phyloP scores from a whole-genome alignment of 2,113 vertebrate genomes.

The Tupaia tana region DNA sequence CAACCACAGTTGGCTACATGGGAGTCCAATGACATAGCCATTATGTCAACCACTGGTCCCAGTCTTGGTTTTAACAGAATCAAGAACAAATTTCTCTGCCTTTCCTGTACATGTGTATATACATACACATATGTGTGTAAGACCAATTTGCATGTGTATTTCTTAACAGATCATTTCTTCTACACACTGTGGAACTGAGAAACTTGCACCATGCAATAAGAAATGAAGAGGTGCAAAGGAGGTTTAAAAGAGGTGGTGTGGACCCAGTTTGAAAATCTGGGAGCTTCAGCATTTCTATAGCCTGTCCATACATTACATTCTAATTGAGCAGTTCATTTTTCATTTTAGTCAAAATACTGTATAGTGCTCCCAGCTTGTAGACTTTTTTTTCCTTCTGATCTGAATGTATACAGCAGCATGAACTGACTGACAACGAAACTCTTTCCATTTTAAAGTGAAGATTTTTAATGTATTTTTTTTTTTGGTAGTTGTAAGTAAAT shows the following conservation, averaged over 20 bases:
- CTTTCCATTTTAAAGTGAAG: conserved; percentile 65
- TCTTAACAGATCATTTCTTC: background rate
- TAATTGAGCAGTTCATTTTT: conserved; percentile 50
- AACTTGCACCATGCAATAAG: background rate
- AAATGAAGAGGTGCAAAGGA: background rate
- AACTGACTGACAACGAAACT: conserved; percentile 60
- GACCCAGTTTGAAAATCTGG: background rate
- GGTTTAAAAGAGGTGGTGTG: background rate
- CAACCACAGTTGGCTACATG: no score
- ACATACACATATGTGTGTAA: background rate
- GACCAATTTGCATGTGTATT: background rate
- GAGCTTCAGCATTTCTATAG: background rate
- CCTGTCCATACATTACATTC: background rate
- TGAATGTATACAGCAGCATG: conserved; percentile 34
- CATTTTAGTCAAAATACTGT: conserved; percentile 38
- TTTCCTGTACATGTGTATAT: background rate
- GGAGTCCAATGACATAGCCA: no score
- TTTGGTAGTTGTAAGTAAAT: conserved; percentile 33
- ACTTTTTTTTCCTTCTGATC: background rate
- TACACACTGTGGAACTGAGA: background rate
- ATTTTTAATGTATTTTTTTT: conserved; percentile 62
- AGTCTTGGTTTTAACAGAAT: background rate
- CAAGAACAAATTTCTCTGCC: background rate
- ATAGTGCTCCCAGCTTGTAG: background rate
- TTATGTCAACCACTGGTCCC: no score